Evolutionary conservation across 1,140 invertebrate genomes (phyloP), one percentile per base, ranked within the genome.

Genomic region (Paracyclopina nana): DNA sequence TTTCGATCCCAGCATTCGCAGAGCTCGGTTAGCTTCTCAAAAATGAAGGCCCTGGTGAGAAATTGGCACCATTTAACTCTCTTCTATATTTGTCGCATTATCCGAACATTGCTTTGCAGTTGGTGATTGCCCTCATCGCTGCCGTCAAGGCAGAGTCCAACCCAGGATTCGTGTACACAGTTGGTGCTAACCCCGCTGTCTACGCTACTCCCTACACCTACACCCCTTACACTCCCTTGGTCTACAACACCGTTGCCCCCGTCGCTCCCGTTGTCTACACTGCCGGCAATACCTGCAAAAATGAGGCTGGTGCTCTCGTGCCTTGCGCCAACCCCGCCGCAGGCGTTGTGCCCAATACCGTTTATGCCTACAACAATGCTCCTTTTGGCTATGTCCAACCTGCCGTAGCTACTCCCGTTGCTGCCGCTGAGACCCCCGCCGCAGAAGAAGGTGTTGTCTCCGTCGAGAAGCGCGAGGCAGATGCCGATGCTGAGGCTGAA

Each of bases 401-500:
- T n/a, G 40, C 40, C 40, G 16, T 6, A 6, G 30, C 9, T 31
- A 9, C n/a, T 9, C 30, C 30, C 30, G 40, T 16, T 42, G 40
- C 40, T 16, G 16, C 14, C 16, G n/a, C n/a, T 22, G n/a, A 42
- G 14, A 20, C 40, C 16, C n/a, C n/a, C 40, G n/a, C 40, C 40
- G n/a, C n/a, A n/a, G n/a, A n/a, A n/a, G 40, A 20, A 8, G 40
- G 40, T 42, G 40, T 22, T 22, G 40, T 42, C 40, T 22, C n/a
- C 22, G 40, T 42, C 22, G 40, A 18, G 6, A 42, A 42, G 40
- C 40, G 40, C 22, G 40, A 6, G 6, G 40, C 40, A 18, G 40
- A 42, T 16, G 40, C 40, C 16, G 40, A 42, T 8, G 40, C 40
- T 16, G 16, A 6, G 9, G 40, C 40, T 42, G 40, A 42, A 18